These are phyloP conservation scores for Punctoribates punctum DNA, from an alignment of 2,888 invertebrate species.

Conservation along the genomic window DNA sequence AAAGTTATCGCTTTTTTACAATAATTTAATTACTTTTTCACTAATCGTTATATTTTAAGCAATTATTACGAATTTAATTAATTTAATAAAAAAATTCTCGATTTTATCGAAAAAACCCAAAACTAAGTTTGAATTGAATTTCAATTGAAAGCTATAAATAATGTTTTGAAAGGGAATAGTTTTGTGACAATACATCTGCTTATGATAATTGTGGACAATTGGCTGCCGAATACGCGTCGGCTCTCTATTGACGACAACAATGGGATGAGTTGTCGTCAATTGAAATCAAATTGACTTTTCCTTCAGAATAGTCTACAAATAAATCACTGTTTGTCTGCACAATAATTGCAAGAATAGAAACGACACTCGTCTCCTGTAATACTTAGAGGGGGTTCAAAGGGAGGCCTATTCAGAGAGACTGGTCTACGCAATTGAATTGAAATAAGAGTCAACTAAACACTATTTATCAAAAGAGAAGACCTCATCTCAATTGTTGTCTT, in stretches of 20 bases:
- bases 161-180: no score
- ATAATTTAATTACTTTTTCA: no score
- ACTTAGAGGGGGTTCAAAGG: neutral
- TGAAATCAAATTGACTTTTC: conserved; percentile 35
- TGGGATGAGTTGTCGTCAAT: conserved; percentile 26
- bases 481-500: neutral
- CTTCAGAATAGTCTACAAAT: neutral
- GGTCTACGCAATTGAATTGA: neutral
- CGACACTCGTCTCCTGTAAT: neutral
- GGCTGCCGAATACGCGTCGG: neutral
- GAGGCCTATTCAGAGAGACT: neutral
- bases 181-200: conserved; percentile 3
- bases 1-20: no score
- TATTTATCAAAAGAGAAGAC: neutral
- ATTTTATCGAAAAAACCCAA: neutral
- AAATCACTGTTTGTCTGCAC: conserved; percentile 18
- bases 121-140: no score
- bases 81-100: neutral
- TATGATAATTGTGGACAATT: conserved; percentile 25
- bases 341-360: neutral
- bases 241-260: neutral
- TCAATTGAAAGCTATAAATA: no score
- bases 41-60: neutral
- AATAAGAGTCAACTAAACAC: neutral
- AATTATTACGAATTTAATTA: neutral